Evolutionary conservation across 1,140 invertebrate genomes (phyloP).

Genomic region (Rhopalosiphum maidis): DNA sequence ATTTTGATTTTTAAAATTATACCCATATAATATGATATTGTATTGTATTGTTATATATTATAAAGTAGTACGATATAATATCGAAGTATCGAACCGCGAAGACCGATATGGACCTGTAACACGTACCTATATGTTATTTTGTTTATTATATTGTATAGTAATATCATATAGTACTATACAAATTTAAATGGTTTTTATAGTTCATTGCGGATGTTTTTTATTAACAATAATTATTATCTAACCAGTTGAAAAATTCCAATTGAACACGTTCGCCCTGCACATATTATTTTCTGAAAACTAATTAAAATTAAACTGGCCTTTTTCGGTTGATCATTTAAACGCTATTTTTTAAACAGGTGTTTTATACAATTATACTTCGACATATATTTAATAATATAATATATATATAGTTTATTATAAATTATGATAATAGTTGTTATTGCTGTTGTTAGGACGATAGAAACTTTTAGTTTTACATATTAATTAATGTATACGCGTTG

Average conservation of each 20-base stretch:
- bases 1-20: not conserved
- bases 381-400: not conserved
- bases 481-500: slow-evolving; percentile 22
- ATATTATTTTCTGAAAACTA: not conserved
- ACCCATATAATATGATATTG: not conserved
- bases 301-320: slow-evolving; percentile 12
- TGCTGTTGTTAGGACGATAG: not conserved
- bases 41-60: not conserved
- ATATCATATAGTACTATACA: not conserved
- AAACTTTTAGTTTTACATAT: not conserved
- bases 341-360: slow-evolving; percentile 28
- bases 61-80: not conserved
- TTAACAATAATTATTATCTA: slow-evolving; percentile 27
- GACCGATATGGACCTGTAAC: not conserved
- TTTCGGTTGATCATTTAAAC: not conserved
- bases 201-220: not conserved
- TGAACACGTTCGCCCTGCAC: not conserved
- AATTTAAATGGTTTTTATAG: slow-evolving; percentile 22
- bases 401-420: not conserved
- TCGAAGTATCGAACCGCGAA: not conserved
- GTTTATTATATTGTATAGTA: not conserved
- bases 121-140: not conserved
- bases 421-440: not conserved
- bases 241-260: slow-evolving; percentile 6
- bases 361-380: not conserved